Evolutionary conservation across 2,113 vertebrate species (phyloP).

Genomic region (Ellobius talpinus): DNA sequence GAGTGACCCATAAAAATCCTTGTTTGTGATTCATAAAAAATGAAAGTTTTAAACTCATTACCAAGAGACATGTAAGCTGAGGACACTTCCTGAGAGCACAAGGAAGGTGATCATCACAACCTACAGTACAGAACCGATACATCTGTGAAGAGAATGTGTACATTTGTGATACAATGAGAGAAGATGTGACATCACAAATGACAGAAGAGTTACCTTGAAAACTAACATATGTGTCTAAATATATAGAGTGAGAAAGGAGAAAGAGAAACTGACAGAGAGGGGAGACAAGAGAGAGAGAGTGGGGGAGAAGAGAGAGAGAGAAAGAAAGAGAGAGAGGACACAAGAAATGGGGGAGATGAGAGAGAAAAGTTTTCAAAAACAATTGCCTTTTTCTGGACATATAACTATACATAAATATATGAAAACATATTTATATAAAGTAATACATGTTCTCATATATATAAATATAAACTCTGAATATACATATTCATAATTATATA

Average conservation of each 20-base stretch:
- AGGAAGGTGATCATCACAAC: background rate
- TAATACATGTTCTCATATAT: background rate
- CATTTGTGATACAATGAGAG: background rate
- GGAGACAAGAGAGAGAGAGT: background rate
- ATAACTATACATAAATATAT: background rate
- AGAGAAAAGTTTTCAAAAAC: background rate
- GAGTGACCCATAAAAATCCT: background rate
- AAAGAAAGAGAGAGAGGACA: too few relatives aligned
- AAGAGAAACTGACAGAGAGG: background rate
- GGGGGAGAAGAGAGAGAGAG: too few relatives aligned
- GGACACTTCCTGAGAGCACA: background rate
- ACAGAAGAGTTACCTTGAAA: too few relatives aligned
- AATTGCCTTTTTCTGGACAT: background rate
- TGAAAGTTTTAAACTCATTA: background rate
- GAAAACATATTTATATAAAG: background rate
- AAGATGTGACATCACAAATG: background rate
- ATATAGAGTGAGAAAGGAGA: background rate
- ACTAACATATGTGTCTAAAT: too few relatives aligned
- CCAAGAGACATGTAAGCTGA: background rate
- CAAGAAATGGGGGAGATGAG: too few relatives aligned
- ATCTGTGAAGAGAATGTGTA: background rate
- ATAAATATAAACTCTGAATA: background rate
- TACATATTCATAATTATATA: background rate
- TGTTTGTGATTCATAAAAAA: background rate
- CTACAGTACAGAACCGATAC: background rate